Percentiles rank a stretch among this genome's conserved stretches.
Conservation (phyloP, 2,888 invertebrate genomes). For the Drosophila colorata region DNA sequence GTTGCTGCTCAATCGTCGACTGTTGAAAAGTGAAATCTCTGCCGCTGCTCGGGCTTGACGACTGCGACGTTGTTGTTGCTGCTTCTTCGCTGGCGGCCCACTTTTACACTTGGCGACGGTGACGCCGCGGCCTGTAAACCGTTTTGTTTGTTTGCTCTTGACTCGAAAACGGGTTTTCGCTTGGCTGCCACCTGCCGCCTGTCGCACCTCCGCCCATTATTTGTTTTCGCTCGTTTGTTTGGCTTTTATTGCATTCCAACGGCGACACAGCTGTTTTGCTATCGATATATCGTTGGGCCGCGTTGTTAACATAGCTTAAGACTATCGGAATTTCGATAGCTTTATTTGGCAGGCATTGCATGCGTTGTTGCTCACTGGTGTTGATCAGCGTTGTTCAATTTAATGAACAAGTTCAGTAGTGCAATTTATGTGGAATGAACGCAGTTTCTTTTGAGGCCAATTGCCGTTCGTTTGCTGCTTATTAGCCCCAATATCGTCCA, state of each 20-base stretch:
- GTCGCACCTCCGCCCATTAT: conserved; percentile 24
- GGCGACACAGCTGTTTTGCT: conserved; percentile 37
- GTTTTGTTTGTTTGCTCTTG: conserved; percentile 73
- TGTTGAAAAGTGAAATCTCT: conserved; percentile 57
- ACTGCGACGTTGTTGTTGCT: conserved; percentile 29
- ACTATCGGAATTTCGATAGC: background rate
- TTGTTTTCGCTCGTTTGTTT: conserved; percentile 35
- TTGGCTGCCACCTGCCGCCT: conserved; percentile 25
- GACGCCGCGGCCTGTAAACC: conserved; percentile 32
- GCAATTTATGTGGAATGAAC: background rate
- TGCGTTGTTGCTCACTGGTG: no score
- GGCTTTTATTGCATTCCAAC: conserved; percentile 25
- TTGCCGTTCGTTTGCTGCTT: no score
- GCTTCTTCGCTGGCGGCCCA: conserved; percentile 62
- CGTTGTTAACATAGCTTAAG: no score
- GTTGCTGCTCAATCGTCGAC: conserved; percentile 37
- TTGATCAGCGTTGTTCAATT: background rate
- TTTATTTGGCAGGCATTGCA: no score
- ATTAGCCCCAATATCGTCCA: no score
- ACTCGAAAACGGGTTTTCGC: conserved; percentile 51
- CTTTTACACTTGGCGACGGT: conserved; percentile 64
- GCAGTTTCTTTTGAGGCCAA: no score
- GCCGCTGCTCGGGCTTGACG: conserved; percentile 39
- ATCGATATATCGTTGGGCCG: conserved; percentile 23
- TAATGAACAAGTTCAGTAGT: background rate